These are phyloP conservation scores for Tetramorium parvispinum DNA, from an alignment of 1,140 invertebrate genomes.

Conservation along the genomic window DNA sequence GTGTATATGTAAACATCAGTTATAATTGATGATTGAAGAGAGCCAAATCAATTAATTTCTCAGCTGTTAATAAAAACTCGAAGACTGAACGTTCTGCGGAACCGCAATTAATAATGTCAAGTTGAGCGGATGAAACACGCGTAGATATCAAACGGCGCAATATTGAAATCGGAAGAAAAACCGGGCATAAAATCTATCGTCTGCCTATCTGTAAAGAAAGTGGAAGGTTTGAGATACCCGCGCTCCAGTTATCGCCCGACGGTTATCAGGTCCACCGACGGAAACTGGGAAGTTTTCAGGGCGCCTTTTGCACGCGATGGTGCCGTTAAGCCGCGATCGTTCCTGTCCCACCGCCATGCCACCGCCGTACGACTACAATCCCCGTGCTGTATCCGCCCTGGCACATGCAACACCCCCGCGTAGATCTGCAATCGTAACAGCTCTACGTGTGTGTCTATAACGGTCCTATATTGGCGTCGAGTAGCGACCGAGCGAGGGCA, in stretches of 20 bases:
- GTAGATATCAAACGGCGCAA: not conserved
- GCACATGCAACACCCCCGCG: constrained; percentile 5
- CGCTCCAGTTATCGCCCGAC: constrained; percentile 28
- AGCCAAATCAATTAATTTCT: not conserved
- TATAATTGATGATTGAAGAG: not conserved
- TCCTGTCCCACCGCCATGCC: not conserved
- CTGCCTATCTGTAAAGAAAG: not conserved
- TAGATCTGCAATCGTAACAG: constrained; percentile 69
- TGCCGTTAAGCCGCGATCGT: constrained; percentile 3
- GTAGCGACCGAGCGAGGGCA: constrained; percentile 74
- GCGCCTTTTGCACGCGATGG: constrained; percentile 18
- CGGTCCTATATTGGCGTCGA: constrained; percentile 71
- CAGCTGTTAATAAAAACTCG: not conserved
- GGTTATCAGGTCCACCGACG: not conserved
- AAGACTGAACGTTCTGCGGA: not conserved
- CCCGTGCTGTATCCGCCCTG: not conserved
- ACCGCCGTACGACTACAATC: not conserved
- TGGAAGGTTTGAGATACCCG: not conserved
- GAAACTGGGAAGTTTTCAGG: constrained; percentile 24
- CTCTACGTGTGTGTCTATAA: constrained; percentile 66
- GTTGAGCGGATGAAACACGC: not conserved
- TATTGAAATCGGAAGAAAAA: constrained; percentile 41
- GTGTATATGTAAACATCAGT: not conserved
- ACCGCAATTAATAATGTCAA: not conserved
- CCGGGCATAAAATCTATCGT: not conserved